Conservation (phyloP, 2,888 invertebrate species). For the Pollenia labialis region DNA sequence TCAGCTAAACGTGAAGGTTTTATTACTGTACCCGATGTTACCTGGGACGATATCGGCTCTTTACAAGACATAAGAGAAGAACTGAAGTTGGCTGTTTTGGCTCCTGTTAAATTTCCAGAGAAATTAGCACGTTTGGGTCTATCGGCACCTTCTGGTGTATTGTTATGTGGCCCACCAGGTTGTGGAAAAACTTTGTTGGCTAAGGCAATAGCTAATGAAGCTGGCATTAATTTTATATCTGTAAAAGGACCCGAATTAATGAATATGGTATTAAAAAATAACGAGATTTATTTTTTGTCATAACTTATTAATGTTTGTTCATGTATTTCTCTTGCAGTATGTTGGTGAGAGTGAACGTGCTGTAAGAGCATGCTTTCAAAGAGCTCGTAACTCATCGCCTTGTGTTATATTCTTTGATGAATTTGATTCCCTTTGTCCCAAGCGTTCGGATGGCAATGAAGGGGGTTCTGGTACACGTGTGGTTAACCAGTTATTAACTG, state of each 20-base stretch:
- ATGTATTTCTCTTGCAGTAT: conserved; percentile 86
- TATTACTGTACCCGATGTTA: conserved; percentile 97
- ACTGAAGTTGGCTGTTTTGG: conserved; percentile 94
- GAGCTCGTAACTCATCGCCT: conserved; percentile 97
- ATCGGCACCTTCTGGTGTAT: conserved; percentile 92
- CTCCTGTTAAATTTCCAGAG: conserved; percentile 94
- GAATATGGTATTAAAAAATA: conserved; percentile 90
- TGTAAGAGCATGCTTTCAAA: conserved; percentile 96
- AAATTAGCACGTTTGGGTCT: conserved; percentile 92
- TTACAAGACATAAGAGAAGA: conserved; percentile 94
- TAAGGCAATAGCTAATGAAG: conserved; percentile 99
- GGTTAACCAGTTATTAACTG: conserved; percentile 98
- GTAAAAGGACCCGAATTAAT: conserved; percentile 99
- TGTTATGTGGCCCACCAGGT: conserved; percentile 98
- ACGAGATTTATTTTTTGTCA: neutral
- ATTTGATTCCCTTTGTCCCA: conserved; percentile 97
- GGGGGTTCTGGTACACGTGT: conserved; percentile 92
- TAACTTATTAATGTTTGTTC: neutral
- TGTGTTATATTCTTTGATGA: conserved; percentile 99
- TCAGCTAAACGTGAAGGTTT: conserved; percentile 98
- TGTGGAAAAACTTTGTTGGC: conserved; percentile 98
- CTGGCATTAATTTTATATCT: conserved; percentile 99
- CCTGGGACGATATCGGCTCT: conserved; percentile 98
- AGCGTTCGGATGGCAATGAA: conserved; percentile 90
- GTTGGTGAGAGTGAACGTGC: conserved; percentile 99